Evolutionary conservation across 2,113 vertebrate genomes (phyloP).

Genomic region (Caranx ignobilis): DNA sequence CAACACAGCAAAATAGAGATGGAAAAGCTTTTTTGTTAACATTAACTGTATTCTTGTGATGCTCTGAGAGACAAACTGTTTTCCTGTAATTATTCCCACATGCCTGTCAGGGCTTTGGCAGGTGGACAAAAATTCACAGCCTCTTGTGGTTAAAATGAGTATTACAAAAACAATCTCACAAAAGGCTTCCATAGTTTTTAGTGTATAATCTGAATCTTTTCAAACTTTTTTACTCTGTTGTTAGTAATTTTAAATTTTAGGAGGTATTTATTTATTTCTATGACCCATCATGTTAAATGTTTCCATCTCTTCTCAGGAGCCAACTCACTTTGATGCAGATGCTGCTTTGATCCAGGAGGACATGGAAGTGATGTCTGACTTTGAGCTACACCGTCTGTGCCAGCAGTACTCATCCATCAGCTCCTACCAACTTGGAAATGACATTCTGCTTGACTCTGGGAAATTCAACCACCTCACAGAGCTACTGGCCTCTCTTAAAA

Average conservation of each 20-base stretch:
- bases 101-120: too few species aligned
- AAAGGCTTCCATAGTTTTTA: too few species aligned
- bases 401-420: slow-evolving; percentile 89
- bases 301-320: slow-evolving; percentile 84
- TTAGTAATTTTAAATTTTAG: too few species aligned
- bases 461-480: slow-evolving; percentile 89
- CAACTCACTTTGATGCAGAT: slow-evolving; percentile 92
- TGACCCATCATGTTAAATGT: neutral
- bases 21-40: too few species aligned
- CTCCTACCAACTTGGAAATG: slow-evolving; percentile 87
- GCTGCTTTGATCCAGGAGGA: slow-evolving; percentile 95
- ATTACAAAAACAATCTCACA: neutral
- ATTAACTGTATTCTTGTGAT: too few species aligned
- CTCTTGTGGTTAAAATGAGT: too few species aligned
- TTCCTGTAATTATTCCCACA: too few species aligned
- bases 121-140: too few species aligned
- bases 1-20: too few species aligned
- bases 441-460: slow-evolving; percentile 92
- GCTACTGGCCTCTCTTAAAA: slow-evolving; percentile 89
- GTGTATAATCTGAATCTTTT: too few species aligned
- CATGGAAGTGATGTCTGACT: slow-evolving; percentile 98
- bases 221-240: too few species aligned
- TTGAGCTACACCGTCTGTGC: slow-evolving; percentile 94
- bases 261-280: neutral
- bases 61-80: too few species aligned